These are phyloP conservation scores for Anser brachyrhynchus DNA, from an alignment of 2,113 vertebrate species.

Conservation along the genomic window DNA sequence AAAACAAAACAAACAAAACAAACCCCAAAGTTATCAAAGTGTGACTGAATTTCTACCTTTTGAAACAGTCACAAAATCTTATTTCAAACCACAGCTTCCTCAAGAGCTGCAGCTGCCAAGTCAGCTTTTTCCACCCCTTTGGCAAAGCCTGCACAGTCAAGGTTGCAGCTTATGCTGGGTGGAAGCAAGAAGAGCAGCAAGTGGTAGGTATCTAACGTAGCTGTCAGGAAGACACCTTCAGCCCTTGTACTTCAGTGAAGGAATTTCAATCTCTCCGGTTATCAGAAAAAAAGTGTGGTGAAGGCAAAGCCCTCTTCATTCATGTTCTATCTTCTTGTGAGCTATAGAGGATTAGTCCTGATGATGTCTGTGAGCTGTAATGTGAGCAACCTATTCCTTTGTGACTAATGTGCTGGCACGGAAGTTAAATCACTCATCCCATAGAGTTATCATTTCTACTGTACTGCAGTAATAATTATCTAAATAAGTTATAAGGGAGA, in stretches of 20 bases:
- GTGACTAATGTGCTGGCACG: conserved; percentile 24
- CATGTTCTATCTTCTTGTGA: not conserved
- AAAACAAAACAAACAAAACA: not conserved
- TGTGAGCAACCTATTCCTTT: not conserved
- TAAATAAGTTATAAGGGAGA: conserved; percentile 40
- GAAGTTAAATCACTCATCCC: conserved; percentile 56
- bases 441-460: conserved; percentile 21
- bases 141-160: not conserved
- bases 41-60: not conserved
- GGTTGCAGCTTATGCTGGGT: not conserved
- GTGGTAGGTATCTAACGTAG: not conserved
- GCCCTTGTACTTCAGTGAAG: not conserved
- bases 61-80: not conserved
- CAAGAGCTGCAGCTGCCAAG: not conserved
- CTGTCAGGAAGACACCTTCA: not conserved
- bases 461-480: conserved; percentile 23
- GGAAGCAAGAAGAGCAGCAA: not conserved
- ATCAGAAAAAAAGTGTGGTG: not conserved
- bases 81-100: not conserved
- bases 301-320: not conserved
- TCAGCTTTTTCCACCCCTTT: not conserved
- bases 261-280: not conserved
- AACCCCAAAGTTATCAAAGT: not conserved
- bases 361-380: not conserved
- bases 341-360: not conserved